Evolutionary conservation across 2,113 vertebrate species (phyloP).

Genomic region (Oryzias melastigma): DNA sequence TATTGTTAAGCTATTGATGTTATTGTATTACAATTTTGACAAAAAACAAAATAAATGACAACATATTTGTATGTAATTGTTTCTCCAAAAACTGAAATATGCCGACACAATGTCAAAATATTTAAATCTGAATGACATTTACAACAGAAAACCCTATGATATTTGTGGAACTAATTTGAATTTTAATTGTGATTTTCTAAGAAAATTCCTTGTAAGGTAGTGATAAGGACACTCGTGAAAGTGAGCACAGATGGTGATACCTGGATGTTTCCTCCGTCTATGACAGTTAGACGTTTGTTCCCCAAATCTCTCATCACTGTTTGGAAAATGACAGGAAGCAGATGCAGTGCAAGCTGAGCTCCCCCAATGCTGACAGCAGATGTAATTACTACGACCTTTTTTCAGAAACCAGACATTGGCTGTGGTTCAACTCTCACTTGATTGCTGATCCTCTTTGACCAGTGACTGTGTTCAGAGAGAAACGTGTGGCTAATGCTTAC

Average conservation of each 20-base stretch:
- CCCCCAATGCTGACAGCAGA: constrained; percentile 18
- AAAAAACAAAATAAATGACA: too few relatives aligned
- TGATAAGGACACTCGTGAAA: neutral
- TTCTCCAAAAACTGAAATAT: too few relatives aligned
- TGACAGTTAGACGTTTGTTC: constrained; percentile 18
- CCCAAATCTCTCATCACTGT: constrained; percentile 8
- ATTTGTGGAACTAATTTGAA: neutral
- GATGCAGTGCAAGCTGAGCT: constrained; percentile 7
- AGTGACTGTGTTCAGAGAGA: neutral
- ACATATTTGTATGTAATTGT: too few relatives aligned
- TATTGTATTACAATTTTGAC: too few relatives aligned
- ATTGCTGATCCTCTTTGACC: constrained; percentile 1
- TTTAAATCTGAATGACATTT: too few relatives aligned
- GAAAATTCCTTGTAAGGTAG: neutral
- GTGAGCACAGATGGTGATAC: constrained; percentile 30
- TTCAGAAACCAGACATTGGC: constrained; percentile 7
- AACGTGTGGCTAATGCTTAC: neutral
- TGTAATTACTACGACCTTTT: constrained; percentile 23
- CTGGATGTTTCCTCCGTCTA: constrained; percentile 3
- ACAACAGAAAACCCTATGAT: too few relatives aligned
- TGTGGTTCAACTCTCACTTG: neutral
- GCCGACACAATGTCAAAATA: too few relatives aligned
- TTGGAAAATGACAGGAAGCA: constrained; percentile 35
- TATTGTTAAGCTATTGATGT: too few relatives aligned
- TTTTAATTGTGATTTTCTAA: neutral